Evolutionary conservation across 2,888 invertebrate species (phyloP).

Genomic region (Drosophila glabriapex): DNA sequence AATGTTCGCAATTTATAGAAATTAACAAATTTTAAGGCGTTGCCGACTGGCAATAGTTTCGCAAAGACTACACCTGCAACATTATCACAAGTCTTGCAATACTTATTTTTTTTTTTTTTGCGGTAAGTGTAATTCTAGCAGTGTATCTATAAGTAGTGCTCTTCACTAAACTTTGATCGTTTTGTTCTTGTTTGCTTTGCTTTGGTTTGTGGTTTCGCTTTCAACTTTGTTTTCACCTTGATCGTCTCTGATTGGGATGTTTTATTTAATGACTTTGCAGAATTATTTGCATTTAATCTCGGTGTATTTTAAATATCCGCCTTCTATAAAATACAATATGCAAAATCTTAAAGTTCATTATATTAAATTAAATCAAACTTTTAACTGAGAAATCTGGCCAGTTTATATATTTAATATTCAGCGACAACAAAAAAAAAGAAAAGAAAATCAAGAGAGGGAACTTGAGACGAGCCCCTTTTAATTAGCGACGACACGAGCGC

Average conservation of each 20-base stretch:
- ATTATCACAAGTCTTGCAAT: not conserved
- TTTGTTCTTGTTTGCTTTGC: conserved; percentile 3
- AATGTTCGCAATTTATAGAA: not conserved
- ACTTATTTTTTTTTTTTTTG: not conserved
- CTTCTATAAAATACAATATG: not conserved
- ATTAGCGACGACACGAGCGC: conserved; percentile 5
- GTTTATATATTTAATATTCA: not conserved
- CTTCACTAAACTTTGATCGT: not conserved
- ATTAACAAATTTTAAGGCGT: not conserved
- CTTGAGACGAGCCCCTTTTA: conserved; percentile 58
- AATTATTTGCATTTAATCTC: conserved; percentile 13
- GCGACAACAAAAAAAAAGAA: conserved; percentile 1
- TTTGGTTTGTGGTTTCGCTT: conserved; percentile 22
- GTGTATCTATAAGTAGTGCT: conserved; percentile 6
- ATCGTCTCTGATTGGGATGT: conserved; percentile 15
- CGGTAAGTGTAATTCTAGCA: conserved; percentile 10
- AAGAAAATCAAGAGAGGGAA: conserved; percentile 24
- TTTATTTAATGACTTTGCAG: conserved; percentile 10
- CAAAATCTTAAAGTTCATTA: not conserved
- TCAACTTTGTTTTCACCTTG: conserved; percentile 46
- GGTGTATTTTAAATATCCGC: conserved; percentile 14
- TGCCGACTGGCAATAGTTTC: not conserved
- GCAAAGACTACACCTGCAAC: conserved; percentile 1
- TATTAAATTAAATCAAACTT: not conserved
- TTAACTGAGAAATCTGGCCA: not conserved